Conservation (phyloP, 2,113 vertebrate species). For the Prietella phreatophila region DNA sequence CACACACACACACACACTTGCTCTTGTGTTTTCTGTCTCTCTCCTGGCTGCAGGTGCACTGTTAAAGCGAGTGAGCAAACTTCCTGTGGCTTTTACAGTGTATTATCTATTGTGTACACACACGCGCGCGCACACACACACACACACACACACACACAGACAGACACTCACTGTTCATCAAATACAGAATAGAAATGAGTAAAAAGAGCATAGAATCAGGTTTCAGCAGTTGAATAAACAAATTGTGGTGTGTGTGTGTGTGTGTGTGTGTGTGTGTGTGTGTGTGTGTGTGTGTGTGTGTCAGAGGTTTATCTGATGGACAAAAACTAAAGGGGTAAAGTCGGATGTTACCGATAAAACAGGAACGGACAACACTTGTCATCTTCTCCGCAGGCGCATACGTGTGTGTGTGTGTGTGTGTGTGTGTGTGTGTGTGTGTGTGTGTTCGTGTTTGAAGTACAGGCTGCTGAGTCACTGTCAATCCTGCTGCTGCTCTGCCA, state of each 20-base stretch:
- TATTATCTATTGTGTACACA: not conserved
- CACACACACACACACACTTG: not conserved
- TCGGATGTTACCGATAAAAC: not conserved
- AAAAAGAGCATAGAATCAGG: not conserved
- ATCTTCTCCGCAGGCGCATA: not conserved
- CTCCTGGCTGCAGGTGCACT: constrained; percentile 43
- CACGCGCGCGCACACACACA: not conserved
- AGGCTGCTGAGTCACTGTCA: constrained; percentile 33
- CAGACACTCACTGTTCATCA: not conserved
- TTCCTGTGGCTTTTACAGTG: constrained; percentile 47
- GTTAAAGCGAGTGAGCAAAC: constrained; percentile 28
- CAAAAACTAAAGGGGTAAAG: not conserved
- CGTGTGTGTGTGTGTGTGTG: not conserved
- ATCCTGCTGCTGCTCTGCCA: constrained; percentile 24
- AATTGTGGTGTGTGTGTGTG: not conserved
- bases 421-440: too few relatives aligned
- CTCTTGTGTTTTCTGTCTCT: not conserved
- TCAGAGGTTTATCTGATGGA: not conserved
- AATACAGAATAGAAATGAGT: not conserved
- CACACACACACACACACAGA: constrained; percentile 7
- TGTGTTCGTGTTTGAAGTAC: constrained; percentile 17
- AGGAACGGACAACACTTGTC: not conserved
- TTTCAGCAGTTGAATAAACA: constrained; percentile 3
- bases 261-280: not conserved
- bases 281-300: not conserved